phyloP scores from a whole-genome alignment of 2,888 invertebrate genomes.

The Galerucella calmariensis region DNA sequence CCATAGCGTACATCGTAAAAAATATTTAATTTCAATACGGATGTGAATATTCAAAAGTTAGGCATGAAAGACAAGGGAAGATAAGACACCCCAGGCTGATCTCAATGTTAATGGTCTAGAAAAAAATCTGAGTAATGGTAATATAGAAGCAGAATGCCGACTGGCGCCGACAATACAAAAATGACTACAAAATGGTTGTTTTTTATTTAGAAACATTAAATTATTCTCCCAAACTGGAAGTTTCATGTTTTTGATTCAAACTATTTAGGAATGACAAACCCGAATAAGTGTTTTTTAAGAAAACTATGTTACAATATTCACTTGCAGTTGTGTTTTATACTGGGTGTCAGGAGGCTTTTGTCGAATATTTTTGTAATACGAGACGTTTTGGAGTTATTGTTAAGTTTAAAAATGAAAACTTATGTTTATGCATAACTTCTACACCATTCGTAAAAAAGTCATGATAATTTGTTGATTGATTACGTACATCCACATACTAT shows the following conservation, averaged over 20 bases:
- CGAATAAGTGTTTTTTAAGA: no score
- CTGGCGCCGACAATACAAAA: slow-evolving; percentile 33
- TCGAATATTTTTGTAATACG: no score
- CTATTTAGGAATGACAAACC: no score
- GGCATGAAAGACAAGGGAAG: slow-evolving; percentile 13
- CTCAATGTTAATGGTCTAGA: slow-evolving; percentile 33
- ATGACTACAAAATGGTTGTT: background rate
- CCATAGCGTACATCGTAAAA: background rate
- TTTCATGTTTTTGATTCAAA: background rate
- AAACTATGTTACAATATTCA: no score
- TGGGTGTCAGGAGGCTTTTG: no score
- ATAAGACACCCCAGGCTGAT: slow-evolving; percentile 14
- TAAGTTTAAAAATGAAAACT: no score
- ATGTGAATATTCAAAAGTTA: slow-evolving; percentile 20
- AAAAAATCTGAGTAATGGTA: slow-evolving; percentile 47
- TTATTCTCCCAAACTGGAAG: background rate
- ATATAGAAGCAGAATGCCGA: slow-evolving; percentile 34
- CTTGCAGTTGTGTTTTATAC: no score
- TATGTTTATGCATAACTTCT: no score
- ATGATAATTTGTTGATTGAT: no score
- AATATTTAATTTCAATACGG: slow-evolving; percentile 3
- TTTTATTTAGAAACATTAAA: background rate
- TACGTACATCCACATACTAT: no score
- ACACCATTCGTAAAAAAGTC: no score
- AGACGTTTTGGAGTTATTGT: no score